These are phyloP conservation scores for Dicrurus megarhynchus DNA, from an alignment of 2,113 vertebrate species.

Conservation along the genomic window DNA sequence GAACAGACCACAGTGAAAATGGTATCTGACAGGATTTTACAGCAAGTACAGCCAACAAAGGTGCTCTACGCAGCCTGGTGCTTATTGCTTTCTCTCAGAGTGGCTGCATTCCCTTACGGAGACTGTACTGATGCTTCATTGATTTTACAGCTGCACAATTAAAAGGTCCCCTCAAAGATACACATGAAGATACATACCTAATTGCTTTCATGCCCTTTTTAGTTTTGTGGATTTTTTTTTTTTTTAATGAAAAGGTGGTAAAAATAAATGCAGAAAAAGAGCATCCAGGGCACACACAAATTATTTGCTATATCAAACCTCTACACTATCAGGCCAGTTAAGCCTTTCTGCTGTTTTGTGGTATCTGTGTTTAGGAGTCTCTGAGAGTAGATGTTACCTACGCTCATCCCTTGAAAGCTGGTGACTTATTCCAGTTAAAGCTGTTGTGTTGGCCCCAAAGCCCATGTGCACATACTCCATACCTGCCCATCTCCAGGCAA, in stretches of 20 bases:
- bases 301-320: background rate
- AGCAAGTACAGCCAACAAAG: background rate
- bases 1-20: background rate
- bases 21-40: background rate
- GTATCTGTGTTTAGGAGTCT: background rate
- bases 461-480: background rate
- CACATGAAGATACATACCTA: background rate
- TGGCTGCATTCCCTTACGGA: background rate
- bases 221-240: background rate
- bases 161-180: background rate
- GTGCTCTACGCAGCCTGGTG: background rate
- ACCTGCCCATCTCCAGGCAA: background rate
- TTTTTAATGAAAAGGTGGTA: background rate
- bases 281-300: background rate
- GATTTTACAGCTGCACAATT: background rate
- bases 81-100: background rate
- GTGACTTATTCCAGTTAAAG: background rate
- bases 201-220: background rate
- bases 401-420: background rate
- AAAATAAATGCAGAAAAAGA: background rate
- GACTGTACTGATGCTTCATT: background rate
- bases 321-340: background rate
- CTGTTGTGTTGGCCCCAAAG: background rate
- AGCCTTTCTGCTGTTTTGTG: background rate
- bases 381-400: background rate